A percentile compares a stretch with the other conserved stretches of the same genome.
phyloP scores from a whole-genome alignment of 2,797 vertebrate species.

The Pagetopsis macropterus region DNA sequence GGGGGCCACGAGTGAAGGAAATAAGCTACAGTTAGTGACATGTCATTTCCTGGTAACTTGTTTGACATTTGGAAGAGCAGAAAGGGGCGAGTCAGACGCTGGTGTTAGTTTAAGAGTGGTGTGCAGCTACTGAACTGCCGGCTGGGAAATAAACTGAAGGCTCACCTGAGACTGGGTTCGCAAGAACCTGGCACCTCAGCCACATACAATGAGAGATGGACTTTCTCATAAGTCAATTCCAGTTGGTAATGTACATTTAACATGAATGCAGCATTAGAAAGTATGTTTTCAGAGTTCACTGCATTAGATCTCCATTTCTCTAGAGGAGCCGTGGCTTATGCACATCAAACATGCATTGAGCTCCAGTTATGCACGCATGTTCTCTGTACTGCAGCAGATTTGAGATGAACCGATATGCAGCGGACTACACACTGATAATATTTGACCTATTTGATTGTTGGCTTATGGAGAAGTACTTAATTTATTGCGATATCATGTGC shows the following conservation, averaged over 20 bases:
- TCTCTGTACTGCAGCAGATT: constrained; percentile 15
- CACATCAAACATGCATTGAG: constrained; percentile 8
- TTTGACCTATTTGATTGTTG: background rate
- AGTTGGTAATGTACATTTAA: constrained; percentile 81
- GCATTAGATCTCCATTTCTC: constrained; percentile 1
- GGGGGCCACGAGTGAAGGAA: constrained; percentile 79
- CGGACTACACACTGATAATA: constrained; percentile 3
- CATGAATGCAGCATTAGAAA: constrained; percentile 17
- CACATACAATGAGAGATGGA: constrained; percentile 85
- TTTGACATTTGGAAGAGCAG: constrained; percentile 58
- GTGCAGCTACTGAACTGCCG: constrained; percentile 61
- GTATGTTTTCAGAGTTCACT: constrained; percentile 8
- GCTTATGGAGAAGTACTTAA: constrained; percentile 58
- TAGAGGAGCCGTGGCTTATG: constrained; percentile 9
- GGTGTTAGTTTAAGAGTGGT: constrained; percentile 44
- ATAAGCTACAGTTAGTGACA: constrained; percentile 82
- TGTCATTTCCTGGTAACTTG: constrained; percentile 87
- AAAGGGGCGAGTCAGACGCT: constrained; percentile 43
- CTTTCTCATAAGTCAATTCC: constrained; percentile 77
- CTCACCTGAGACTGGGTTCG: constrained; percentile 75
- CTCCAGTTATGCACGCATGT: background rate
- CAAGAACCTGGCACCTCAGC: constrained; percentile 70
- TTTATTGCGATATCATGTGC: constrained; percentile 42
- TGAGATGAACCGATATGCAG: constrained; percentile 6
- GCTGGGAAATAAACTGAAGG: constrained; percentile 42